These are phyloP conservation scores for Myotis davidii DNA, from an alignment of 2,113 vertebrate genomes.

Conservation along the genomic window DNA sequence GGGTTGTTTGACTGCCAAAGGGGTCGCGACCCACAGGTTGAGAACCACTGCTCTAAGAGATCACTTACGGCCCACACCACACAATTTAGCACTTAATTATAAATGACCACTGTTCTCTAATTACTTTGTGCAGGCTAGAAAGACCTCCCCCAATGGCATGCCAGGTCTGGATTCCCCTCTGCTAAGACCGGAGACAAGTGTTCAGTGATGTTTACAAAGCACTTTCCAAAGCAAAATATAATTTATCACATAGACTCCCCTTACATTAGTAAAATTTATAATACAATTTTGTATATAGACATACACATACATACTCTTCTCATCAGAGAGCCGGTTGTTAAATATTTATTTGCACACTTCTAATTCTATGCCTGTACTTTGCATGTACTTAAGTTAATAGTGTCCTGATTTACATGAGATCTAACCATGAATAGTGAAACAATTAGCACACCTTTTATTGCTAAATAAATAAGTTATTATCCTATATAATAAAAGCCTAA, in stretches of 20 bases:
- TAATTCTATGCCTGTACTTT: not conserved
- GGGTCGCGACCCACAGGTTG: too few relatives aligned
- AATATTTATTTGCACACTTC: not conserved
- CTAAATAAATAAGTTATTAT: not conserved
- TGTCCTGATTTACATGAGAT: too few relatives aligned
- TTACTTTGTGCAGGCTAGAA: not conserved
- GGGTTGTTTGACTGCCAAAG: too few relatives aligned
- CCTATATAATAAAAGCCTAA: too few relatives aligned
- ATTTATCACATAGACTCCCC: fast-evolving
- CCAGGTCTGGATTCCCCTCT: not conserved
- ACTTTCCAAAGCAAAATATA: not conserved
- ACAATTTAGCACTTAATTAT: not conserved
- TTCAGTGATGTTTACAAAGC: not conserved
- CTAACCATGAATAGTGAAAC: not conserved
- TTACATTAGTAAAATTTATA: not conserved
- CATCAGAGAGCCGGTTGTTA: not conserved
- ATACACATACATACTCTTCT: not conserved
- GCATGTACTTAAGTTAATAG: not conserved
- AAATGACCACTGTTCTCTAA: not conserved
- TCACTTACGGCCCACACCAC: not conserved
- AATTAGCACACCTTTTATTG: not conserved
- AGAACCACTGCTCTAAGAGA: too few relatives aligned
- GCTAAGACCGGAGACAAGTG: not conserved
- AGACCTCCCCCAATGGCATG: not conserved
- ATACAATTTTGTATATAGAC: not conserved